A percentile compares a stretch with the other conserved stretches of the same genome.
Conservation (phyloP, 2,113 vertebrate genomes). For the Cynopterus brachyotis region DNA sequence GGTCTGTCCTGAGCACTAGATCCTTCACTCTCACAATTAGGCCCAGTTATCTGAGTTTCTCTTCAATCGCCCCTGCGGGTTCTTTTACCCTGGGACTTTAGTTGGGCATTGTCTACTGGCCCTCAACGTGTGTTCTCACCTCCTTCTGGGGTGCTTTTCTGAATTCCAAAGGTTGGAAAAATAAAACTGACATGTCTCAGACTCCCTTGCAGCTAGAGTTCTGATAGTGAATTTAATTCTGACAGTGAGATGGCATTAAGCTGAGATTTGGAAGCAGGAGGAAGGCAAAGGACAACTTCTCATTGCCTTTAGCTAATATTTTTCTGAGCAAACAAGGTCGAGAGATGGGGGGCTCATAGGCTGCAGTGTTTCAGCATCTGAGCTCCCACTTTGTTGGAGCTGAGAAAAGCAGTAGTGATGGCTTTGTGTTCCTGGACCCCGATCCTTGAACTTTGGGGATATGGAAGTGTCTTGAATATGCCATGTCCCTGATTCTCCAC, state of each 20-base stretch:
- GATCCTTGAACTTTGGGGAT: neutral
- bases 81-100: neutral
- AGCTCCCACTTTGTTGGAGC: neutral
- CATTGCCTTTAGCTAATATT: neutral
- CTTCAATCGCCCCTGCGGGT: neutral
- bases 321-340: neutral
- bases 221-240: neutral
- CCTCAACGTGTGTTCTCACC: neutral
- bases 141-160: neutral
- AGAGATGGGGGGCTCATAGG: neutral
- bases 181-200: neutral
- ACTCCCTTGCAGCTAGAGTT: conserved; percentile 52
- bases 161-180: neutral
- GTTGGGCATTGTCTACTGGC: neutral
- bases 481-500: neutral
- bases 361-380: neutral
- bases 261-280: neutral
- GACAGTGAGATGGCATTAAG: neutral
- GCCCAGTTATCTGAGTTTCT: neutral
- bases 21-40: neutral
- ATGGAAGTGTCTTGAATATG: neutral
- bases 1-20: neutral
- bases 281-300: neutral
- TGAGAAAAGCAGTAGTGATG: neutral
- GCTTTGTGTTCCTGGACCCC: neutral